These are phyloP conservation scores for Hippoglossus stenolepis DNA, from an alignment of 2,113 vertebrate genomes.

Conservation along the genomic window DNA sequence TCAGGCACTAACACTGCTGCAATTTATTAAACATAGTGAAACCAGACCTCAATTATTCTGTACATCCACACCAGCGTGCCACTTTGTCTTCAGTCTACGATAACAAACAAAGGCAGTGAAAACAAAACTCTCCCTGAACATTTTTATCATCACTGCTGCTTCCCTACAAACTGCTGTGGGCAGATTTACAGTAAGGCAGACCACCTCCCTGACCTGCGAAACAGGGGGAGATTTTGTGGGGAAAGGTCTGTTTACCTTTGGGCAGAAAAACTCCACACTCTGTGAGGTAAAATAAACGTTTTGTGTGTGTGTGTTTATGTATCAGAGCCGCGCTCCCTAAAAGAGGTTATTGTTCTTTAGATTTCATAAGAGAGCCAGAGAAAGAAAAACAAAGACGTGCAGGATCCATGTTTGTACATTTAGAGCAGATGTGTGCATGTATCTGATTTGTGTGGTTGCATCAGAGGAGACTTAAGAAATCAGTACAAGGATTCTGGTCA, in stretches of 20 bases:
- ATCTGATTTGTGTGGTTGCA: slow-evolving; percentile 58
- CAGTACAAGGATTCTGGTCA: slow-evolving; percentile 12
- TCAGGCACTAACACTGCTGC: slow-evolving; percentile 18
- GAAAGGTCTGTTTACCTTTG: slow-evolving; percentile 73
- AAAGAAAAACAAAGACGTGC: slow-evolving; percentile 59
- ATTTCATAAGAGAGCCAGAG: slow-evolving; percentile 65
- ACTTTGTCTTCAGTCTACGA: slow-evolving; percentile 13
- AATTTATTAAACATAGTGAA: slow-evolving; percentile 30
- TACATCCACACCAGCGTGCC: slow-evolving; percentile 8
- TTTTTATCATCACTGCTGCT: slow-evolving; percentile 1
- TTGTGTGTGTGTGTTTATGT: slow-evolving; percentile 60
- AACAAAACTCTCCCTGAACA: slow-evolving; percentile 7
- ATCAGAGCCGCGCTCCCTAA: slow-evolving; percentile 50
- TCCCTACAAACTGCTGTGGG: slow-evolving; percentile 50
- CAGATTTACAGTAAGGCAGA: slow-evolving; percentile 65
- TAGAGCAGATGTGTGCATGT: slow-evolving; percentile 60
- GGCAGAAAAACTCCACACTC: slow-evolving; percentile 55
- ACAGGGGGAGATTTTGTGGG: slow-evolving; percentile 55
- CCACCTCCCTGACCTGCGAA: slow-evolving; percentile 45
- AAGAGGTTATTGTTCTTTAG: slow-evolving; percentile 75
- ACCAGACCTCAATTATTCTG: slow-evolving; percentile 16
- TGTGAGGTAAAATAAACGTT: slow-evolving; percentile 73
- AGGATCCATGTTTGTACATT: slow-evolving; percentile 55
- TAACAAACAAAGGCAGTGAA: slow-evolving; percentile 33
- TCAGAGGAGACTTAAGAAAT: slow-evolving; percentile 52